These are phyloP conservation scores for Beris chalybata DNA, from an alignment of 2,888 invertebrate genomes.

Conservation along the genomic window DNA sequence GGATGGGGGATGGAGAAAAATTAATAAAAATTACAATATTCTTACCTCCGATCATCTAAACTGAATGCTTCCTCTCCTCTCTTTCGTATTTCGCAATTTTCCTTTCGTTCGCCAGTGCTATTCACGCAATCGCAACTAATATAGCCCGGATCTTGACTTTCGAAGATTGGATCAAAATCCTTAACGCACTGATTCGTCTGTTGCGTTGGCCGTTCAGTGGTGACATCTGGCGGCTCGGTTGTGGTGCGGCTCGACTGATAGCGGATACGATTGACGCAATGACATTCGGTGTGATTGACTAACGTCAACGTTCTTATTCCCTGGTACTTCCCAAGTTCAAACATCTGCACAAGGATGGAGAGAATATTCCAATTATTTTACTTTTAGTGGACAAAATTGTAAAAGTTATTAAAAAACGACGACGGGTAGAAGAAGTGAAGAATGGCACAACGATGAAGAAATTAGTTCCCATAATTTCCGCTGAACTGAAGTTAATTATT, in stretches of 20 bases:
- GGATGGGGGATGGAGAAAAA: too few species aligned
- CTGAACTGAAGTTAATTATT: too few species aligned
- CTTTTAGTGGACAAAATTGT: neutral
- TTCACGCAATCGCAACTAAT: conserved; percentile 17
- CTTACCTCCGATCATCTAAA: conserved; percentile 64
- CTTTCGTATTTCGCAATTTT: conserved; percentile 64
- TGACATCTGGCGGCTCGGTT: neutral
- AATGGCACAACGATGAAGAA: too few species aligned
- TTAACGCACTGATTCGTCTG: conserved; percentile 9
- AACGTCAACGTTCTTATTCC: conserved; percentile 39
- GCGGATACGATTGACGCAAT: conserved; percentile 45
- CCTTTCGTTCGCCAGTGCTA: conserved; percentile 34
- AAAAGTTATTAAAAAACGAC: neutral
- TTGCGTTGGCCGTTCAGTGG: conserved; percentile 7
- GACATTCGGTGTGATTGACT: conserved; percentile 53
- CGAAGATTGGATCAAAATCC: conserved; percentile 10
- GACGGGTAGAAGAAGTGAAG: neutral
- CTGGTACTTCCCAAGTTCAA: conserved; percentile 41
- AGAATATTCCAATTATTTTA: conserved; percentile 11
- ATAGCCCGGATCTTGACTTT: conserved; percentile 17
- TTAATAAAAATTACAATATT: conserved; percentile 3
- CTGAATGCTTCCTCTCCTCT: conserved; percentile 68
- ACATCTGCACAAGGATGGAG: conserved; percentile 32
- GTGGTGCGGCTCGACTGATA: neutral
- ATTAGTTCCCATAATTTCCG: too few species aligned